Base-by-base conservation (phyloP, 2,888 invertebrate genomes). In the Ectropis crepuscularia region DNA sequence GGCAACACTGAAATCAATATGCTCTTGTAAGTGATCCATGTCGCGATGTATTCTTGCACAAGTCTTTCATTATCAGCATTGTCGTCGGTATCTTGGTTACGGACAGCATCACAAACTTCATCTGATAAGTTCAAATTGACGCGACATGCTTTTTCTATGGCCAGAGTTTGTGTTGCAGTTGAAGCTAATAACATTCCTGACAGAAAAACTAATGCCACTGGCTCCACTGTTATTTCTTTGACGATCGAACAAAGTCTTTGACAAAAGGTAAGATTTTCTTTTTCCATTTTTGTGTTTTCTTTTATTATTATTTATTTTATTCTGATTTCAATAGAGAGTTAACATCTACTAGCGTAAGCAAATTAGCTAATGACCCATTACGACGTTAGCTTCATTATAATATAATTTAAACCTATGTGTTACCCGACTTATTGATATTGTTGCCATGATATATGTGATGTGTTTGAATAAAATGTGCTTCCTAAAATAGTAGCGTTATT, bases 121-220 rank as follows among this genome's bases (percentile, higher is more conserved):
- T 28, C 16, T 28, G 16, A 28, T 28, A 28, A 28, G 4, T 28
- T 92, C 72, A 96, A 88, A 79, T 96, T 96, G 0, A 96, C 96
- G 41, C 96, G 54, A 57, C 60, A 73, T 10, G 61, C 64, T 57
- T 72, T 75, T 12, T 63, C 63, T 53, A 65, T 68, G 9, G 28
- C 43, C 2, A 69, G 48, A 8, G 57, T 63, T 53, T 67, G 67
- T 8, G 62, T 95, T 37, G 95, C 95, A 65, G 96, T 77, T 48
- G 94, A 93, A 0, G 95, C 54, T 16, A 68, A 16, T 6, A 63
- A 11, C 5, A 5, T 53, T 2, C 47, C 62, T 5, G 47, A 47
- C 37, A 62, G 10, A 5, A 47, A 0, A 0, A 57, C n/a, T 6
- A 62, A 5, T 8, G 57, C 62, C 6, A 42, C 37, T 5, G 62